A percentile compares a stretch with the other conserved stretches of the same genome.
phyloP scores from a whole-genome alignment of 2,888 invertebrate species.

The Celastrina argiolus region DNA sequence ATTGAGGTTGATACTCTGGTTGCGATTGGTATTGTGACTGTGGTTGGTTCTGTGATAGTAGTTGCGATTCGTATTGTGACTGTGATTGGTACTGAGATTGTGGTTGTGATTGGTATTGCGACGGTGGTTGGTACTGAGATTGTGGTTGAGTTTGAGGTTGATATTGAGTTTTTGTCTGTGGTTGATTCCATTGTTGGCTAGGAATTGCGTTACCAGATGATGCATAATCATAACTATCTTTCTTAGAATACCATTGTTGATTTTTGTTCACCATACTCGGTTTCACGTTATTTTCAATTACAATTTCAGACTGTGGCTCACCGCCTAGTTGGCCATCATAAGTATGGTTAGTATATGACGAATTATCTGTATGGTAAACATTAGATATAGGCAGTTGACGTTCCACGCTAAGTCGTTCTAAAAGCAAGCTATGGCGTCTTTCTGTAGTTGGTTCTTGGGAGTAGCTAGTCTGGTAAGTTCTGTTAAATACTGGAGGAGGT shows the following conservation, averaged over 20 bases:
- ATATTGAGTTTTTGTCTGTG: conserved; percentile 36
- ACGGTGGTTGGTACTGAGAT: conserved; percentile 27
- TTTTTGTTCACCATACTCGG: conserved; percentile 64
- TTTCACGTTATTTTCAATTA: conserved; percentile 66
- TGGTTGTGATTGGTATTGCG: conserved; percentile 34
- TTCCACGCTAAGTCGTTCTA: conserved; percentile 66
- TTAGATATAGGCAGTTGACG: conserved; percentile 61
- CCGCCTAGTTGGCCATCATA: conserved; percentile 55
- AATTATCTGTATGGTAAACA: conserved; percentile 53
- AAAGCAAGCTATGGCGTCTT: conserved; percentile 63
- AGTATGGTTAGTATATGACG: conserved; percentile 48
- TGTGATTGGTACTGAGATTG: conserved; percentile 38
- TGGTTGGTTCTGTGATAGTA: too few relatives aligned
- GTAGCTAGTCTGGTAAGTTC: conserved; percentile 56
- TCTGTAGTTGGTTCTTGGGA: conserved; percentile 53
- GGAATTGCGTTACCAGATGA: neutral
- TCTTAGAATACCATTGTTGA: conserved; percentile 58
- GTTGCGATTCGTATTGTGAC: conserved; percentile 29
- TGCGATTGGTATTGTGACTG: conserved; percentile 35
- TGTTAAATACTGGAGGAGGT: conserved; percentile 50
- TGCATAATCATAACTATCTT: conserved; percentile 12
- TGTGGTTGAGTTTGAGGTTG: conserved; percentile 38
- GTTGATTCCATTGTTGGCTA: conserved; percentile 40
- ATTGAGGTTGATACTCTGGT: conserved; percentile 37
- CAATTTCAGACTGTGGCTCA: conserved; percentile 66